Evolutionary conservation across 2,797 vertebrate genomes (phyloP), one percentile per base, ranked within the genome.

Genomic region (Anguilla anguilla): DNA sequence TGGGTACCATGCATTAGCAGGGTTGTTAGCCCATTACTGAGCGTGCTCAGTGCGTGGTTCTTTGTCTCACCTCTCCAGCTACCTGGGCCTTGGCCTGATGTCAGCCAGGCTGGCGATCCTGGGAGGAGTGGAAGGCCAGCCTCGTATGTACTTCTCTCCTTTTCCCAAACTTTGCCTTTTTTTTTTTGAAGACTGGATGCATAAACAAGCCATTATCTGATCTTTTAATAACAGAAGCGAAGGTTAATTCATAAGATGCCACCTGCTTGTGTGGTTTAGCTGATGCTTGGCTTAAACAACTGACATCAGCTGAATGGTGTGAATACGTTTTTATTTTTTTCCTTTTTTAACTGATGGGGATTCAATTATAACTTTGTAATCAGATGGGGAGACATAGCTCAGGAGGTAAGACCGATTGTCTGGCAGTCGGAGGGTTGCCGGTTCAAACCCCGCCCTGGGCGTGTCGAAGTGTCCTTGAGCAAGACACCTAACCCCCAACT

Each of bases 11-110:
- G 13, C 6, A 57, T 64, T 64, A 7, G 35, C 53, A 59, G 84
- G 59, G 31, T 46, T 28, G 31, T 85, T n/a, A 3, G 31, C 19
- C 11, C 6, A 9, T 25, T 81, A 49, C 15, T 81, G 49, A 17
- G 10, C 83, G 6, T 2, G 53, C 35, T 84, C 51, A 55, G 31
- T 72, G 46, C 35, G 28, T 53, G 43, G 2, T 28, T 31, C 55
- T 87, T 22, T 57, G 19, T 84, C 46, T 51, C 13, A 69, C 43
- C 31, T 57, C 88, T 91, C 88, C 95, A 99, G 98, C 94, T 99
- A 99, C 93, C 95, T 99, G 92, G 98, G 98, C 89, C 96, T 99
- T 0, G 98, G 98, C 84, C 94, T 99, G 94, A 98, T 98, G 98
- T 98, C 98, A 0, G 98, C 98, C n/a, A 97, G 98, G 46, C 96